Percentiles rank a stretch among this genome's conserved stretches.
Evolutionary conservation across 2,797 vertebrate genomes (phyloP).

Genomic region (Paramormyrops hopkinsi): DNA sequence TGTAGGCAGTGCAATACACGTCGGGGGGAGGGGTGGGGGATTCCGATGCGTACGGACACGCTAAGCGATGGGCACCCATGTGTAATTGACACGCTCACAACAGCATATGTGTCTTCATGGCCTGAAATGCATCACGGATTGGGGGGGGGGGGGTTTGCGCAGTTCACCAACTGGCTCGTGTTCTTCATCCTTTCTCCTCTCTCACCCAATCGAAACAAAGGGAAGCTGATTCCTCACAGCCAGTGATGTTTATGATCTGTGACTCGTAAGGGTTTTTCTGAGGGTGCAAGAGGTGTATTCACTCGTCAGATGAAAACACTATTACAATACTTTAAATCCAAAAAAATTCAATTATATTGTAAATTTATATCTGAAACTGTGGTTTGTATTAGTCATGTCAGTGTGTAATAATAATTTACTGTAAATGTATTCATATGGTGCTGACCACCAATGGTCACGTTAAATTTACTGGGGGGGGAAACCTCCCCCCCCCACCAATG

Average conservation of each 20-base stretch:
- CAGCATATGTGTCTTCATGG: background rate
- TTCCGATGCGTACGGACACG: constrained; percentile 25
- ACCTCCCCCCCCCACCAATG: background rate
- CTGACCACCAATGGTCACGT: background rate
- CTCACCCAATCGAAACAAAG: constrained; percentile 24
- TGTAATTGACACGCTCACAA: background rate
- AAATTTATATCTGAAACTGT: background rate
- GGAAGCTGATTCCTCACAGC: constrained; percentile 33
- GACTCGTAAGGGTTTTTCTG: constrained; percentile 13
- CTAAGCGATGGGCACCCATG: constrained; percentile 34
- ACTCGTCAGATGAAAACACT: background rate
- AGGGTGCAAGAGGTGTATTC: background rate
- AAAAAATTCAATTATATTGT: background rate
- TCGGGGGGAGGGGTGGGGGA: constrained; percentile 2
- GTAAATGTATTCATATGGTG: background rate
- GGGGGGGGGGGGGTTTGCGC: background rate
- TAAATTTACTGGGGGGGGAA: background rate
- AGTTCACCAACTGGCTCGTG: background rate
- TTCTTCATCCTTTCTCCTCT: background rate
- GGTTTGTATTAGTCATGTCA: background rate
- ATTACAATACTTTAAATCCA: background rate
- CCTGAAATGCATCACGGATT: background rate
- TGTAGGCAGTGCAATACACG: constrained; percentile 45
- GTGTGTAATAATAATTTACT: background rate
- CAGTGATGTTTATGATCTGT: background rate